phyloP scores from a whole-genome alignment of 2,888 invertebrate genomes.

The Sinodicranocentrus sp. region DNA sequence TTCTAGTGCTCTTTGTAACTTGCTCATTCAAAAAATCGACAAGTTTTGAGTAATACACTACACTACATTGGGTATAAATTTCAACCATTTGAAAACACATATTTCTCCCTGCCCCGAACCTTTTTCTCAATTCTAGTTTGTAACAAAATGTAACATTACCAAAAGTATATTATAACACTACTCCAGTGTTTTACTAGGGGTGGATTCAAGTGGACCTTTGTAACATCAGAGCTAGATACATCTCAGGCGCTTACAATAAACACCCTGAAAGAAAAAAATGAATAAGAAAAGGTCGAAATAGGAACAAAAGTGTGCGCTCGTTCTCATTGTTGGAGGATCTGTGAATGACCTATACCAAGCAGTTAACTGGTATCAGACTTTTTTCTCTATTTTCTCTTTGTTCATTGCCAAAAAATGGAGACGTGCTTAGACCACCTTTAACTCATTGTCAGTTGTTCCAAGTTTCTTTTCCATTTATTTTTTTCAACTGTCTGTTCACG shows the following conservation, averaged over 20 bases:
- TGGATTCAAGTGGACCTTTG: constrained; percentile 27
- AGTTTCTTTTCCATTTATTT: too few species aligned
- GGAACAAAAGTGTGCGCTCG: constrained; percentile 14
- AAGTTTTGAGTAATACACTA: not conserved
- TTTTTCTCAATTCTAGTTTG: constrained; percentile 16
- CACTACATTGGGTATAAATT: constrained; percentile 36
- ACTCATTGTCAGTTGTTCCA: too few species aligned
- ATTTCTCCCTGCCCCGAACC: constrained; percentile 7
- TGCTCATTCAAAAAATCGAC: too few species aligned
- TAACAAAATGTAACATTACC: constrained; percentile 48
- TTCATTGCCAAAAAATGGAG: not conserved
- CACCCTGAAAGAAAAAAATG: not conserved
- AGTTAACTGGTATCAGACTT: not conserved
- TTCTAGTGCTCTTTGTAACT: too few species aligned
- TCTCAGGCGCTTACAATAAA: not conserved
- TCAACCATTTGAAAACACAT: constrained; percentile 41
- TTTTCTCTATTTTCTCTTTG: not conserved
- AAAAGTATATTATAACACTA: constrained; percentile 9
- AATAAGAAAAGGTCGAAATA: constrained; percentile 4
- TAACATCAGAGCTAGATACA: too few species aligned
- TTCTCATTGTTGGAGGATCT: constrained; percentile 13
- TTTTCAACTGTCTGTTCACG: too few species aligned
- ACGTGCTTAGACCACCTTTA: too few species aligned
- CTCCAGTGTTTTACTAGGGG: constrained; percentile 55
- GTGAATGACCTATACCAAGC: constrained; percentile 28